These are phyloP conservation scores for Ellobium chinense DNA, from an alignment of 2,888 invertebrate genomes.

Conservation along the genomic window DNA sequence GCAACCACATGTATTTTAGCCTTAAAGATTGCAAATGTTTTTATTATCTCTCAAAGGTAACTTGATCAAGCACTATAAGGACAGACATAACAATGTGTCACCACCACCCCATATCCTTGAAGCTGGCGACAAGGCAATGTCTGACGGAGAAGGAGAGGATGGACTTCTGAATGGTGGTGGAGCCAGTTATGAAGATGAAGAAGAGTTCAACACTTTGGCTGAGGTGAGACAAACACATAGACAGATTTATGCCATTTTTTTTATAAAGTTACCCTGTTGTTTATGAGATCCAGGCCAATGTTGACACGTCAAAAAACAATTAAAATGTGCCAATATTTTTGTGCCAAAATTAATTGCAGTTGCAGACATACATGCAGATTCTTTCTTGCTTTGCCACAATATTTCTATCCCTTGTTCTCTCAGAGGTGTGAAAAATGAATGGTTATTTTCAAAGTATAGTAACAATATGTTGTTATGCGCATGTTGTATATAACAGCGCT, in stretches of 20 bases:
- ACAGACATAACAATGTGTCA: constrained; percentile 83
- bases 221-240: constrained; percentile 35
- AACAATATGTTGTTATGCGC: too few relatives aligned
- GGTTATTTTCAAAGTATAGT: too few relatives aligned
- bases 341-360: too few relatives aligned
- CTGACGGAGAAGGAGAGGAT: constrained; percentile 52
- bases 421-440: too few relatives aligned
- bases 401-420: too few relatives aligned
- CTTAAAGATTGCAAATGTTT: background rate
- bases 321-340: too few relatives aligned
- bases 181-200: constrained; percentile 43
- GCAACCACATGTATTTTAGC: background rate
- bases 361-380: too few relatives aligned
- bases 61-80: constrained; percentile 87
- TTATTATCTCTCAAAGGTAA: constrained; percentile 81
- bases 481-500: too few relatives aligned
- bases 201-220: constrained; percentile 30
- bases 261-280: too few relatives aligned
- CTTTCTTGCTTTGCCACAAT: too few relatives aligned
- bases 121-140: constrained; percentile 52
- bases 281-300: too few relatives aligned
- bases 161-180: background rate
- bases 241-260: background rate
- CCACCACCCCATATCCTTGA: constrained; percentile 53
- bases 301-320: too few relatives aligned